Base-by-base conservation (phyloP, 2,797 vertebrate species). In the Hypotaenidia okinawae region DNA sequence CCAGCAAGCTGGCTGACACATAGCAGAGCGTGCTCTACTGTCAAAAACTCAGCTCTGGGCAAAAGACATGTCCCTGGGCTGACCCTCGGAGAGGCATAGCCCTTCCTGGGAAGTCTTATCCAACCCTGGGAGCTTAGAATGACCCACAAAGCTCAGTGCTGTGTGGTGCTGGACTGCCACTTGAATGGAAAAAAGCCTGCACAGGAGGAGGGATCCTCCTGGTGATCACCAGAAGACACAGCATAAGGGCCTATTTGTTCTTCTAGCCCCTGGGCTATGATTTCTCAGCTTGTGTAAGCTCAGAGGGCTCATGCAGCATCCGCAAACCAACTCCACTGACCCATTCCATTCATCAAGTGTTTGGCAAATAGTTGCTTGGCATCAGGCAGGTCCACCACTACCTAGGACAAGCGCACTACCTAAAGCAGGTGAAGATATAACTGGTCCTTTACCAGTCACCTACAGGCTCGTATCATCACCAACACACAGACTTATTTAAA, bases 381-480 rank as follows among this genome's bases (percentile, higher is more conserved):
- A 72, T 19, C 7, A 33, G 4, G 13, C 1, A 67, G 22, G 52
- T 21, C 13, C 18, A 43, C 9, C 3, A 8, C 33, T 72, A 9
- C 3, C 52, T 32, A 54, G n/a, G 62, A 22, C 23, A 75, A 43
- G 24, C 67, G 84, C 57, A 37, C 30, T 61, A 43, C 59, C 55
- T 85, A 33, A 82, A 16, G 61, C 14, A 67, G 30, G 32, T 33
- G 11, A 43, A 61, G 32, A 11, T 10, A 23, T 4, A 41, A 27
- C 14, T 15, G 3, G 23, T 15, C n/a, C 49, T 67, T 49, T 39
- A 58, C 7, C 30, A 66, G 41, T 55, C 37, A 57, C 61, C 51
- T 39, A 16, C 43, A 32, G 0, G 0, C 7, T 62, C 19, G 1
- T 25, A 23, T 35, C 43, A 58, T 21, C 13, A 33, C 27, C 25